A percentile compares a stretch with the other conserved stretches of the same genome.
Evolutionary conservation across 2,888 invertebrate genomes (phyloP).

Genomic region (Aspidiotus rigidus): DNA sequence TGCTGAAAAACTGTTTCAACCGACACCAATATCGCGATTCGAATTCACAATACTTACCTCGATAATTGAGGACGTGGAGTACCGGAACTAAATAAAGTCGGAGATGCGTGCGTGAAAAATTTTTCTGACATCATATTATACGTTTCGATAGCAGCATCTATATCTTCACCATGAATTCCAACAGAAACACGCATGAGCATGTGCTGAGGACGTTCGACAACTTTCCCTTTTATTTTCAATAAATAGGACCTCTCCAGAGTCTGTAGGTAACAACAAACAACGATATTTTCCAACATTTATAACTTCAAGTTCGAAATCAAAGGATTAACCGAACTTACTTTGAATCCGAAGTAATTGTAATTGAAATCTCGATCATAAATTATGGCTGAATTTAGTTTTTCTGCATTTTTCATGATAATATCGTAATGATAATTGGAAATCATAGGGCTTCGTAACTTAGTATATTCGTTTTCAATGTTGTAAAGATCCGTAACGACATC

Average conservation of each 20-base stretch:
- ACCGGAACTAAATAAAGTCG: slow-evolving; percentile 92
- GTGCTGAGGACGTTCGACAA: slow-evolving; percentile 94
- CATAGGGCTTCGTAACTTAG: slow-evolving; percentile 65
- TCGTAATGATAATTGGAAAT: slow-evolving; percentile 74
- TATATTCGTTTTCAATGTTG: slow-evolving; percentile 63
- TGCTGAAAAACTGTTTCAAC: too few species aligned
- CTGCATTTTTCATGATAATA: slow-evolving; percentile 77
- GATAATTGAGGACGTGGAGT: slow-evolving; percentile 86
- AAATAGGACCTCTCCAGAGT: slow-evolving; percentile 93
- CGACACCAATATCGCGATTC: background rate
- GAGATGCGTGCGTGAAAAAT: slow-evolving; percentile 96
- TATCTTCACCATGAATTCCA: slow-evolving; percentile 90
- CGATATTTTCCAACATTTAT: background rate
- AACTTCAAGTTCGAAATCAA: background rate
- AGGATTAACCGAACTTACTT: slow-evolving; percentile 44
- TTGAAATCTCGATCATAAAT: slow-evolving; percentile 94
- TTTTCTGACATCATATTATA: slow-evolving; percentile 90
- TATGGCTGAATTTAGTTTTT: slow-evolving; percentile 83
- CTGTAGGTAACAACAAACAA: slow-evolving; percentile 41
- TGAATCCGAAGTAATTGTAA: slow-evolving; percentile 99
- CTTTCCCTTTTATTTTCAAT: slow-evolving; percentile 80
- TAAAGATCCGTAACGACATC: slow-evolving; percentile 77
- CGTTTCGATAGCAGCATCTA: slow-evolving; percentile 86
- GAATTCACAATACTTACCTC: slow-evolving; percentile 45
- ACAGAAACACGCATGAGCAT: slow-evolving; percentile 97